Evolutionary conservation across 1,140 invertebrate genomes (phyloP).

Genomic region (Drosophila carrolli): DNA sequence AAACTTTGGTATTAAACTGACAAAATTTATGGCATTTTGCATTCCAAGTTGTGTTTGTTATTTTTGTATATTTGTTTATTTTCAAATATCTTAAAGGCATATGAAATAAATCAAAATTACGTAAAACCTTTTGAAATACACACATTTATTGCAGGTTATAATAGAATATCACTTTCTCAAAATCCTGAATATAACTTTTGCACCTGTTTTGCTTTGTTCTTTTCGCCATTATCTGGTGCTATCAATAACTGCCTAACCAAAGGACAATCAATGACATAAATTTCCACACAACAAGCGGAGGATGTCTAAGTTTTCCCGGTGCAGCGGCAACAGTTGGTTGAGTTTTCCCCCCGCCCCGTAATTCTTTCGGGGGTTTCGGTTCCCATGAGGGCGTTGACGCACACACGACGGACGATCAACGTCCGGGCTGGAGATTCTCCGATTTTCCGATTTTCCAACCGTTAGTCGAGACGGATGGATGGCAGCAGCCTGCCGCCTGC

Average conservation of each 20-base stretch:
- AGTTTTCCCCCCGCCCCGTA: constrained; percentile 2
- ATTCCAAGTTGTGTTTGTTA: no score
- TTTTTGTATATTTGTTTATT: no score
- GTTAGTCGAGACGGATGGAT: constrained; percentile 55
- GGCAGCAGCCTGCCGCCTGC: constrained; percentile 71
- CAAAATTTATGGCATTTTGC: no score
- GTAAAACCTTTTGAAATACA: no score
- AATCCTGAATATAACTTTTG: constrained; percentile 22
- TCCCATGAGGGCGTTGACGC: constrained; percentile 82
- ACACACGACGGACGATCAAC: constrained; percentile 58
- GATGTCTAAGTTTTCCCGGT: constrained; percentile 39
- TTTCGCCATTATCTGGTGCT: constrained; percentile 31
- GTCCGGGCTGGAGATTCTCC: constrained; percentile 29
- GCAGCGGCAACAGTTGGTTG: constrained; percentile 47
- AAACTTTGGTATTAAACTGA: no score
- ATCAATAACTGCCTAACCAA: constrained; percentile 66
- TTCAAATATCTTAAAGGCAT: no score
- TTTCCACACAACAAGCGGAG: constrained; percentile 59
- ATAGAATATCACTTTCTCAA: not conserved
- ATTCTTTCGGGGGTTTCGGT: constrained; percentile 40
- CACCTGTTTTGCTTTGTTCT: constrained; percentile 30
- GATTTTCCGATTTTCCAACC: constrained; percentile 46
- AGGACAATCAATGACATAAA: constrained; percentile 78
- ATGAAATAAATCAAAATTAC: no score
- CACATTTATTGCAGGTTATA: not conserved